Evolutionary conservation across 1,140 invertebrate species (phyloP), one percentile per base, ranked within the genome.

Genomic region (Acromyrmex heyeri): DNA sequence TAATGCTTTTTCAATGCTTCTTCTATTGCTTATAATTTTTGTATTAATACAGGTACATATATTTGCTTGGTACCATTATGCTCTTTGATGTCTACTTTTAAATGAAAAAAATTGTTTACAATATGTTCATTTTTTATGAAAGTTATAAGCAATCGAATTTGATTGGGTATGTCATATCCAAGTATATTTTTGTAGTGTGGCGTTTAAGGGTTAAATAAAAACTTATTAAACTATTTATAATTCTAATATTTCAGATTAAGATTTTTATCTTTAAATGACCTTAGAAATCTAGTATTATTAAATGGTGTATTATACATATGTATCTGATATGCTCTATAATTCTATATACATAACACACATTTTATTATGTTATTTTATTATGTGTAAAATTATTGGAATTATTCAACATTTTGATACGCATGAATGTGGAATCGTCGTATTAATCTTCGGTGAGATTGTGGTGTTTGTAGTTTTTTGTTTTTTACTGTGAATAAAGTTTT

Each of bases 391-490:
- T 44, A 70, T 8, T 30, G 16, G 5, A 77, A 77, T n/a, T 73
- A 77, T 27, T 73, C n/a, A 73, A 73, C 34, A 59, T n/a, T 73
- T n/a, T 30, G 12, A 21, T 21, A 50, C 62, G 79, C 79, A 83
- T 82, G 79, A 44, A 48, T 83, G 55, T 83, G 53, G 21, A 57
- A 69, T 70, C 7, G 21, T 70, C 10, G 69, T 12, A 50, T 83
- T 61, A 83, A 48, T 75, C 8, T 50, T 61, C 14, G 38, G 70
- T 1, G 10, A 75, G 14, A 75, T 48, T 50, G 34, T 81, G 38
- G n/a, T 79, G n/a, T 79, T 79, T 78, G 12, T 48, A 16, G 30
- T 83, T 24, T 57, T 24, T 10, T 82, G 24, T 82, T 73, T 72
- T 67, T 61, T 6, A 27, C 16, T 1, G 44, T 50, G n/a, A 30